phyloP scores from a whole-genome alignment of 2,797 vertebrate species.

The Podarcis lilfordi region DNA sequence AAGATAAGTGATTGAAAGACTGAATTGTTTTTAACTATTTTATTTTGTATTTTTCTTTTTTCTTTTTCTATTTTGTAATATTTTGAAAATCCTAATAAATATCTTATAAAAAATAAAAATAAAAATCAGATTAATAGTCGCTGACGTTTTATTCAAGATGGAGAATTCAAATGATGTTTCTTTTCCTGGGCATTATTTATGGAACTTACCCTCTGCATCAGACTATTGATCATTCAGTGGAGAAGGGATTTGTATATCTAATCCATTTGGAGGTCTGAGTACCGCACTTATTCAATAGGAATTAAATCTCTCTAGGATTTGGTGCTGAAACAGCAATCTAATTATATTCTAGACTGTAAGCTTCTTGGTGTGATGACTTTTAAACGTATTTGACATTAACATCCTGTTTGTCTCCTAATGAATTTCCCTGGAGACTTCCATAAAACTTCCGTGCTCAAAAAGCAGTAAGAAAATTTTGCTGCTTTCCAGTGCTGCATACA shows the following conservation, averaged over 20 bases:
- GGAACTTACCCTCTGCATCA: not conserved
- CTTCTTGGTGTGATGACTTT: not conserved
- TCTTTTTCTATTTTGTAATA: too few relatives aligned
- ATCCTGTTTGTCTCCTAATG: not conserved
- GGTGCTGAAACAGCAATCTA: slow-evolving; percentile 12
- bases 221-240: not conserved
- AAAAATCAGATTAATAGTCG: not conserved
- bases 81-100: too few relatives aligned
- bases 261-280: not conserved
- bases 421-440: not conserved
- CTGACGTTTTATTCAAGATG: not conserved
- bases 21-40: too few relatives aligned
- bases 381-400: not conserved
- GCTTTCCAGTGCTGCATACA: not conserved
- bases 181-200: not conserved
- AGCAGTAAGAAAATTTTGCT: not conserved
- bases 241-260: not conserved
- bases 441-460: not conserved
- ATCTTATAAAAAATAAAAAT: too few relatives aligned
- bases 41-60: too few relatives aligned
- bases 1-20: too few relatives aligned
- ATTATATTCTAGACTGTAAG: not conserved
- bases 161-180: not conserved
- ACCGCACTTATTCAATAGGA: not conserved
- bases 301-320: slow-evolving; percentile 13